Percentiles rank a stretch among this genome's conserved stretches.
Conservation (phyloP, 2,888 invertebrate genomes). For the Eulithis testata region DNA sequence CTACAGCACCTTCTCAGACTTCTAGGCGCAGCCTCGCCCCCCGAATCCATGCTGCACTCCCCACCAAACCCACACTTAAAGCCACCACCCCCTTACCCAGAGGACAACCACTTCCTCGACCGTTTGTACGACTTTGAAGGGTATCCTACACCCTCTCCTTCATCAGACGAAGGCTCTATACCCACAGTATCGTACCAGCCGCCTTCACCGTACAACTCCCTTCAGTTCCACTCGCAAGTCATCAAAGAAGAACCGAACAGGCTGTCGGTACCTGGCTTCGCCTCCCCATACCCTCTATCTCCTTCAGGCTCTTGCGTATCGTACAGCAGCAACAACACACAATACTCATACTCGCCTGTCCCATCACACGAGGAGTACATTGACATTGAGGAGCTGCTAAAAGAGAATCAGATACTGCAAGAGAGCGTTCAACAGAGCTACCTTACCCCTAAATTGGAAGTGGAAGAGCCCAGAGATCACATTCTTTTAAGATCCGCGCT, state of each 20-base stretch:
- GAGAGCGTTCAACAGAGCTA: slow-evolving; percentile 73
- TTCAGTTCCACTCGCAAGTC: slow-evolving; percentile 67
- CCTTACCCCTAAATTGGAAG: slow-evolving; percentile 83
- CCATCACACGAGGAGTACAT: slow-evolving; percentile 86
- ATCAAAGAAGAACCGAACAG: slow-evolving; percentile 84
- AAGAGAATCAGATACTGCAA: slow-evolving; percentile 83
- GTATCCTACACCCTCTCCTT: slow-evolving; percentile 79
- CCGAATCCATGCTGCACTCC: slow-evolving; percentile 79
- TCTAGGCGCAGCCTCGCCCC: slow-evolving; percentile 79
- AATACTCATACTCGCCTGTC: slow-evolving; percentile 76
- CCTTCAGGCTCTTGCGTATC: slow-evolving; percentile 84
- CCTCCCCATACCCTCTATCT: slow-evolving; percentile 82
- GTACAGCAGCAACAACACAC: slow-evolving; percentile 83
- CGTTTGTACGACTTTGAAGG: slow-evolving; percentile 80
- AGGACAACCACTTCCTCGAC: slow-evolving; percentile 75
- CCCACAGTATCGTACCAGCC: slow-evolving; percentile 85
- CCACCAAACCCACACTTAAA: slow-evolving; percentile 75
- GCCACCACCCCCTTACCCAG: slow-evolving; percentile 75
- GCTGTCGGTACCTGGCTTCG: slow-evolving; percentile 78
- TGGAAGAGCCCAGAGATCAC: slow-evolving; percentile 87
- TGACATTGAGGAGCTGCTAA: slow-evolving; percentile 85
- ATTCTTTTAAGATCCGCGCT: slow-evolving; percentile 91
- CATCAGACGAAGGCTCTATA: slow-evolving; percentile 82
- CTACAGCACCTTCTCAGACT: slow-evolving; percentile 76
- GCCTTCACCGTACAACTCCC: slow-evolving; percentile 81